These are phyloP conservation scores for Rhopilema esculentum DNA, from an alignment of 30 jellyfish, hydroid and myxozoan genomes.

Conservation along the genomic window DNA sequence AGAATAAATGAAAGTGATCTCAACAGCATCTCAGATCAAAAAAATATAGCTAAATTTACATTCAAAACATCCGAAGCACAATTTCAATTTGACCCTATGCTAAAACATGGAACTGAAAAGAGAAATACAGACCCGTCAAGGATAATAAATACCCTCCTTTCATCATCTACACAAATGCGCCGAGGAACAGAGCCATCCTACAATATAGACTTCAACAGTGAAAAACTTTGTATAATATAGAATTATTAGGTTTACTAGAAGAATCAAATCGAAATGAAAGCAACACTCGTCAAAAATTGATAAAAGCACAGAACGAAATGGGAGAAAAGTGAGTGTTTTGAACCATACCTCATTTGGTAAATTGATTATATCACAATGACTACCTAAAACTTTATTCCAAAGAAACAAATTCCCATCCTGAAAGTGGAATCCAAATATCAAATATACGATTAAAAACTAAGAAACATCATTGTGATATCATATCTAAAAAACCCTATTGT, in stretches of 20 bases:
- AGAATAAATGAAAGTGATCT: no score
- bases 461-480: no score
- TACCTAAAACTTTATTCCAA: slow-evolving; percentile 9
- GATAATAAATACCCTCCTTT: neutral
- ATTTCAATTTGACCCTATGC: no score
- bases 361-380: neutral
- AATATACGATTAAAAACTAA: no score
- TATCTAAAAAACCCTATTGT: no score
- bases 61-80: neutral
- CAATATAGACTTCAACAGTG: neutral
- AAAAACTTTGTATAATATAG: neutral
- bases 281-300: no score
- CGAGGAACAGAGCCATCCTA: slow-evolving; percentile 18
- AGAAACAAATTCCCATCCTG: slow-evolving; percentile 27
- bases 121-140: slow-evolving; percentile 15
- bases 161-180: slow-evolving; percentile 9
- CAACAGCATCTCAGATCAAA: no score
- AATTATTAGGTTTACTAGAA: no score
- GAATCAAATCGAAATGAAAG: no score
- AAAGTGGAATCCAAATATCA: no score
- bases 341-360: slow-evolving; percentile 12
- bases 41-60: neutral
- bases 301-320: no score
- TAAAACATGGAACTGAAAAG: neutral
- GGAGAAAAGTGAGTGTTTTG: no score